These are phyloP conservation scores for Scyliorhinus canicula DNA, from an alignment of 2,797 vertebrate species.

Conservation along the genomic window DNA sequence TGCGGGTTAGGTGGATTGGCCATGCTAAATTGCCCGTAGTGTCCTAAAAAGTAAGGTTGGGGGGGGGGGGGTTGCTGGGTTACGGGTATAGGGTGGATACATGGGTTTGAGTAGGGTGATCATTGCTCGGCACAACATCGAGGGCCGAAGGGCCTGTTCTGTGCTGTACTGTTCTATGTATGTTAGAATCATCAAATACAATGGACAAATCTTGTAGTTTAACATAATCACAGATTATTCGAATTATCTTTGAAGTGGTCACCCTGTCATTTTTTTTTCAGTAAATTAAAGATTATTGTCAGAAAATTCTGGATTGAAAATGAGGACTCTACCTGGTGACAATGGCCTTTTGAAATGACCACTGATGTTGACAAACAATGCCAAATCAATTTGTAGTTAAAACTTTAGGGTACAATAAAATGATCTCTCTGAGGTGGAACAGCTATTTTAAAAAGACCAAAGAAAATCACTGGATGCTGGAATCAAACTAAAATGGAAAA, in stretches of 20 bases:
- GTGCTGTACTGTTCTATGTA: too few species aligned
- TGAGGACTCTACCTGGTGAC: background rate
- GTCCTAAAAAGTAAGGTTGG: too few species aligned
- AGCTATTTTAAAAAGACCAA: background rate
- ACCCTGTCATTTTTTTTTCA: background rate
- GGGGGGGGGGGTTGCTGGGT: too few species aligned
- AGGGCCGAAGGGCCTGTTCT: too few species aligned
- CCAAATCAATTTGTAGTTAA: background rate
- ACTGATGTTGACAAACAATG: background rate
- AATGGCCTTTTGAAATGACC: background rate
- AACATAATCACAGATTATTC: background rate
- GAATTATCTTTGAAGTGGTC: background rate
- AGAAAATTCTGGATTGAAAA: background rate
- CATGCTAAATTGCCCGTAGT: too few species aligned
- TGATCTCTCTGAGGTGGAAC: background rate
- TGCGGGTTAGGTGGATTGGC: too few species aligned
- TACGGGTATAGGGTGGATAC: too few species aligned
- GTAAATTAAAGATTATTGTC: background rate
- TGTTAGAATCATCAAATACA: background rate
- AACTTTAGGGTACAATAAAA: background rate
- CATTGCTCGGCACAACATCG: too few species aligned
- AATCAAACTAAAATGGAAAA: too few species aligned
- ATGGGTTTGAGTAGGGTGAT: too few species aligned
- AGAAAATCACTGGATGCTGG: too few species aligned
- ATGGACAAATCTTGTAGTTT: background rate